These are phyloP conservation scores for Carcina quercana DNA, from an alignment of 2,888 invertebrate species.

Conservation along the genomic window DNA sequence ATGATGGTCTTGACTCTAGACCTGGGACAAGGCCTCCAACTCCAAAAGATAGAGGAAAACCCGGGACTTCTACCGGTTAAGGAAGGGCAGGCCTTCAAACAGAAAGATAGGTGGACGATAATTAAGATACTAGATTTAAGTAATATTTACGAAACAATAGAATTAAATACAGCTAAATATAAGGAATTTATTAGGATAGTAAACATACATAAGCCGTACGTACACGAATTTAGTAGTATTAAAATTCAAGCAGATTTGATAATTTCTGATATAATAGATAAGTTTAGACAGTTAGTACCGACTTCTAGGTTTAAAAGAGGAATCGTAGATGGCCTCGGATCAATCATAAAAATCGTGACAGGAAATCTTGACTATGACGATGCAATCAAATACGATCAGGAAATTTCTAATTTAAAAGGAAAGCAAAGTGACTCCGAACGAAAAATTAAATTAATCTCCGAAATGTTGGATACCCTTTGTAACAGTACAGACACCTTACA, in stretches of 20 bases:
- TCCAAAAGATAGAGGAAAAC: conserved; percentile 2
- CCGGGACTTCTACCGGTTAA: conserved; percentile 5
- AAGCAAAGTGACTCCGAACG: background rate
- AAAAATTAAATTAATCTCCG: background rate
- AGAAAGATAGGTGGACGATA: conserved; percentile 3
- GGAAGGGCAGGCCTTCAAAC: conserved; percentile 1
- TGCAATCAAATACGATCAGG: background rate
- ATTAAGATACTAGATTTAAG: conserved; percentile 3
- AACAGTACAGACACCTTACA: background rate
- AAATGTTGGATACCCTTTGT: background rate
- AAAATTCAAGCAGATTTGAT: background rate
- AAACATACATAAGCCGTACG: background rate
- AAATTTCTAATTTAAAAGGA: background rate
- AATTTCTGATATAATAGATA: background rate
- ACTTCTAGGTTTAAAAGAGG: background rate
- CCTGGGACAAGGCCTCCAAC: conserved; percentile 3
- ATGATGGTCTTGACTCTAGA: background rate
- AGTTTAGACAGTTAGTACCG: background rate
- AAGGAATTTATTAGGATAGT: background rate
- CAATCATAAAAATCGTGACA: background rate
- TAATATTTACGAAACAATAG: background rate
- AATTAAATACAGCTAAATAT: background rate
- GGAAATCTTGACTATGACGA: background rate
- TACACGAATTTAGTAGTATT: background rate
- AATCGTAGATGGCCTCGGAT: background rate